Base-by-base conservation (phyloP, 2,797 vertebrate species). In the Pseudomugil tenellus region DNA sequence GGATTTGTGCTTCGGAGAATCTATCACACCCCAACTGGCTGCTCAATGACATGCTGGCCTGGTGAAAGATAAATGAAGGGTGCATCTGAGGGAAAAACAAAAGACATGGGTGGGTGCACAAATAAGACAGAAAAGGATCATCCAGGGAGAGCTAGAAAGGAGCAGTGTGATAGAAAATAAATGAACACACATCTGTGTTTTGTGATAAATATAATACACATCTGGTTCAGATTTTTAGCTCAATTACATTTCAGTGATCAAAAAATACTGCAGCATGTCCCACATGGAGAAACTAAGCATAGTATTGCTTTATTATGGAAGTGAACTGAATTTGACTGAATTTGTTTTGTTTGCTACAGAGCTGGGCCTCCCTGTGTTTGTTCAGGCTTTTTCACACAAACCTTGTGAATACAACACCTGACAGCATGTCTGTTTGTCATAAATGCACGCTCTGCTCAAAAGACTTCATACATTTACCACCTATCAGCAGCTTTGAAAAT, bases 311-410 rank as follows among this genome's bases (percentile, higher is more conserved):
- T n/a, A n/a, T n/a, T 72, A 62, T 68, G 41, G 37, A 65, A 61
- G 54, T 67, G n/a, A n/a, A n/a, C n/a, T 66, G 21, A n/a, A n/a
- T 43, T 77, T 74, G 34, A 74, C 67, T 23, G 34, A 49, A 60
- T 74, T 58, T 60, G 67, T 72, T 74, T 34, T 78, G 63, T 72
- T 66, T 59, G 46, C 76, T 67, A 85, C 63, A 49, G n/a, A 37
- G 3, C 72, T 72, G 67, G 68, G 31, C 1, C 49, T 32, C 65
- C 25, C 32, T 43, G 32, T 84, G 51, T 86, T 87, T 77, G 46
- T 31, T 70, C 79, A 77, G 76, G 37, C 80, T 71, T 77, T 63
- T 62, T 72, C 76, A 81, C 66, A 57, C 51, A 83, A 78, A 68
- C 53, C 21, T 56, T 19, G 34, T 31, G 46, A 78, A 79, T 67